Conservation (phyloP, 2,113 vertebrate genomes). For the Xenus cinereus region DNA sequence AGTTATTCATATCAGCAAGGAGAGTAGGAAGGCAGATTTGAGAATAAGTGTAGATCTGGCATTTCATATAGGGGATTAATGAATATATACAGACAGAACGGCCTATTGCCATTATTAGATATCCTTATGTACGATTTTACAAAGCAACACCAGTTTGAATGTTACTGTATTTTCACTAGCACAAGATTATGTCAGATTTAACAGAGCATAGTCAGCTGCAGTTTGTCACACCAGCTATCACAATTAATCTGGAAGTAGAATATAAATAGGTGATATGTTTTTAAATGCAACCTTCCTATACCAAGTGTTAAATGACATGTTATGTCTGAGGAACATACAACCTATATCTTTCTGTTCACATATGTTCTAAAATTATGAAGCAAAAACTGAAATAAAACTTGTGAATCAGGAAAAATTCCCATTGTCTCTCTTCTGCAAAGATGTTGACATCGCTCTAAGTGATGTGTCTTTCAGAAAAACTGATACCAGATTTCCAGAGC, state of each 20-base stretch:
- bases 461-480: background rate
- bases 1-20: background rate
- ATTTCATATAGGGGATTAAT: background rate
- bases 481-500: background rate
- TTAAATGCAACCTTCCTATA: background rate
- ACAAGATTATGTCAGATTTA: background rate
- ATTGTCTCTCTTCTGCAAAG: background rate
- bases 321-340: background rate
- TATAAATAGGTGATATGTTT: background rate
- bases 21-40: background rate
- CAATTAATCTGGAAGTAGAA: background rate
- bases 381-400: background rate
- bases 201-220: background rate
- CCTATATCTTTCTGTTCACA: background rate
- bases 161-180: background rate
- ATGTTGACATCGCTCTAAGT: background rate
- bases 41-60: background rate
- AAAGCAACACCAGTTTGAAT: background rate
- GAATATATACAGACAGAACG: background rate
- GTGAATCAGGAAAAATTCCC: background rate
- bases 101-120: background rate
- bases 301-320: background rate
- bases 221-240: background rate
- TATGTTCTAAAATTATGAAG: background rate
- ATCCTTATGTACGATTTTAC: background rate